These are phyloP conservation scores for Aphaenogaster floridana DNA, from an alignment of 1,140 invertebrate species.

Conservation along the genomic window DNA sequence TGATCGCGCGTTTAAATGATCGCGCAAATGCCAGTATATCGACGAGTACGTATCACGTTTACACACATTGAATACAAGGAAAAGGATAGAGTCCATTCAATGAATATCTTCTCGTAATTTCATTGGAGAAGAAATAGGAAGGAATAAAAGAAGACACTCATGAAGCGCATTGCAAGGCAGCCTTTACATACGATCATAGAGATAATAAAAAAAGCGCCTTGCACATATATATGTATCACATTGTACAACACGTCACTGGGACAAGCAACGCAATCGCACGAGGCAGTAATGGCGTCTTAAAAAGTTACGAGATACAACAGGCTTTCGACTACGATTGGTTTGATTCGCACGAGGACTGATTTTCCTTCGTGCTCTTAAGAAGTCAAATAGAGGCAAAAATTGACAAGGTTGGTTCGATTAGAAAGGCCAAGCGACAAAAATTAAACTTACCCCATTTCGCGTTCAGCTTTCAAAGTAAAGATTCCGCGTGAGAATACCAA, in stretches of 20 bases:
- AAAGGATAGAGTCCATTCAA: conserved; percentile 42
- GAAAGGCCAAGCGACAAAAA: conserved; percentile 26
- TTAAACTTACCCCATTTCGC: conserved; percentile 58
- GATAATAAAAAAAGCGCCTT: conserved; percentile 60
- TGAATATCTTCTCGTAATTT: conserved; percentile 36
- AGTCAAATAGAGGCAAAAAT: conserved; percentile 16
- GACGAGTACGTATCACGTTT: conserved; percentile 22
- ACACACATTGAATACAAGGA: conserved; percentile 39
- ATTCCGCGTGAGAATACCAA: conserved; percentile 41
- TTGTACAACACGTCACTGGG: conserved; percentile 54
- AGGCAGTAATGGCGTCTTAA: conserved; percentile 38
- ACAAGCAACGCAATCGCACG: conserved; percentile 70
- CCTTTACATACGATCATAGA: conserved; percentile 63
- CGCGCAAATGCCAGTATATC: conserved; percentile 7
- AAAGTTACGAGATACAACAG: conserved; percentile 49
- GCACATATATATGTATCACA: conserved; percentile 35
- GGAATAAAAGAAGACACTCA: conserved; percentile 66
- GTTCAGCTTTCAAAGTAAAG: conserved; percentile 21
- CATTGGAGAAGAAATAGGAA: conserved; percentile 28
- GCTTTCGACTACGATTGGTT: conserved; percentile 41
- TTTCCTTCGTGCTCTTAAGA: conserved; percentile 29
- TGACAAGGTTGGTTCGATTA: conserved; percentile 12
- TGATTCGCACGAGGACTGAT: neutral
- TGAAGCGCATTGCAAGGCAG: conserved; percentile 71
- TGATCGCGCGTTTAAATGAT: neutral